Conservation (phyloP, 2,797 vertebrate species). For the Florisuga fusca region DNA sequence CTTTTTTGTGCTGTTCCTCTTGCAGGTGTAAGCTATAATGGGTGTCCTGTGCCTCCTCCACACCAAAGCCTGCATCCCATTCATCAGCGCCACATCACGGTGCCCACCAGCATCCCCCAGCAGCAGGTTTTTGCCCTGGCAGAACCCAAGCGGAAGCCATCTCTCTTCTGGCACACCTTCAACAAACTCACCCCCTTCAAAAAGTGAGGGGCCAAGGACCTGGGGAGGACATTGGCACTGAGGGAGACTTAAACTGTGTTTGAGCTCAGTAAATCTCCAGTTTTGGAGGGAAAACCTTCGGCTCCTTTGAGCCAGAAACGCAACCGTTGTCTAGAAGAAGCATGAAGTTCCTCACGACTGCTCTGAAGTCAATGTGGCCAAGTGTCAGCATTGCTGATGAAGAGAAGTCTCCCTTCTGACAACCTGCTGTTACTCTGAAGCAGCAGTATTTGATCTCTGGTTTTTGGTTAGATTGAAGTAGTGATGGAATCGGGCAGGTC, state of each 20-base stretch:
- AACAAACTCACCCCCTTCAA: conserved; percentile 90
- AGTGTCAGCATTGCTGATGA: conserved; percentile 13
- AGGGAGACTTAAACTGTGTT: not conserved
- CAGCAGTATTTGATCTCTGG: not conserved
- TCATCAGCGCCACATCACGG: conserved; percentile 95
- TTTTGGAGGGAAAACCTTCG: not conserved
- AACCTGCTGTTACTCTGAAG: conserved; percentile 1
- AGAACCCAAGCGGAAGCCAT: conserved; percentile 93
- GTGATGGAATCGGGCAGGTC: not conserved
- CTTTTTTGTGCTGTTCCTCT: not conserved
- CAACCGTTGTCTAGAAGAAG: not conserved
- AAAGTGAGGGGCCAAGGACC: conserved; percentile 81
- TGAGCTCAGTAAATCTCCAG: not conserved
- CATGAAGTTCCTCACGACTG: not conserved
- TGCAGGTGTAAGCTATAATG: conserved; percentile 84
- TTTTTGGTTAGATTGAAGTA: not conserved
- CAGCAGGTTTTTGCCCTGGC: conserved; percentile 96
- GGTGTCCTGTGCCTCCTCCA: conserved; percentile 82
- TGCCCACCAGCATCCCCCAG: conserved; percentile 94
- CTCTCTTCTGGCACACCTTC: conserved; percentile 91
- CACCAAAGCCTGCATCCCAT: conserved; percentile 91
- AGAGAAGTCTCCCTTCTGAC: conserved; percentile 14
- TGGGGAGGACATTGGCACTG: not conserved
- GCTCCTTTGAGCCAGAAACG: not conserved
- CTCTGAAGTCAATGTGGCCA: not conserved